Evolutionary conservation across 1,140 invertebrate species (phyloP), one percentile per base, ranked within the genome.

Genomic region (Cydia fagiglandana): DNA sequence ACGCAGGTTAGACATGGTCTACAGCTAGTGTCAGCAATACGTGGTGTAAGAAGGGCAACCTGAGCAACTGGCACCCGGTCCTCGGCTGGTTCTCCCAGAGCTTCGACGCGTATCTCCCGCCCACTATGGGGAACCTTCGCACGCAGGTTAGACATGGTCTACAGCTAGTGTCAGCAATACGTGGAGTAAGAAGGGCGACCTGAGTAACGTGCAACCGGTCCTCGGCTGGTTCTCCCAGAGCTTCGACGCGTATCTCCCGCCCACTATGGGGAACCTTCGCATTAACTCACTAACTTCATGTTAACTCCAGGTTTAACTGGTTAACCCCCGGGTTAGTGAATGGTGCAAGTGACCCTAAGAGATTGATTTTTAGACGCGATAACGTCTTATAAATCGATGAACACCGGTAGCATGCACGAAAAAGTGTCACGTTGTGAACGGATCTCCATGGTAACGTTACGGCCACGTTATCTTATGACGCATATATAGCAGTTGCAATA

Each of bases 181-280:
- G 97, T 98, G 9, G 95, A 96, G 94, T 73, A 98, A 98, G 90
- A 96, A 97, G 84, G 97, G 97, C 20, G 97, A 97, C 87, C 94
- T 98, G 45, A 98, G 97, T 50, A 97, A 99, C 89, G 99, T 98
- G 98, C 98, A 99, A 94, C 98, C 98, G 17, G 95, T 99, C 38
- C 94, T 99, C 7, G 98, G 98, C n/a, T 99, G 98, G 98, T 98
- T 98, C 93, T 96, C 97, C 9, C 97, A 98, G 81, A 95, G 95
- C 10, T 95, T 97, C 64, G 97, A 99, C 88, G 93, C 94, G 9
- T 96, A 95, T n/a, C 94, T 98, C 45, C 96, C 98, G 83, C 97
- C 97, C 75, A 95, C 97, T 61, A 96, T 98, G 88, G 94, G 95
- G 0, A 94, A 96, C 81, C 95, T 98, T 0, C 96, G 98, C 80